Percentiles rank a stretch among this genome's conserved stretches.
Conservation (phyloP, 37 sponge, comb jelly and placozoan genomes). For the Halichondria panicea region DNA sequence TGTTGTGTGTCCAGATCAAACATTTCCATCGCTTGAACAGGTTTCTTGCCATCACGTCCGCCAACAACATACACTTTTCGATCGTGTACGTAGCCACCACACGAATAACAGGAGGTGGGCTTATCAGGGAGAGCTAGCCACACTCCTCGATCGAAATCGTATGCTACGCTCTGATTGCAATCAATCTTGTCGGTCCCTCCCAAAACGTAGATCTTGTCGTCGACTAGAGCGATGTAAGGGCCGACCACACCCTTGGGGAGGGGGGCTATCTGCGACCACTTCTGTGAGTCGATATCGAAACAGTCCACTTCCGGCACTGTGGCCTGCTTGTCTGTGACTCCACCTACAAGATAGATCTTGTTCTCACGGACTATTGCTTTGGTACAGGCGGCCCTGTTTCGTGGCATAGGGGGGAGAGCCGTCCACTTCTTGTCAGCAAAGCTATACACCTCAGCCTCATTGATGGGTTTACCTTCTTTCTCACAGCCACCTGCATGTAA, state of each 20-base stretch:
- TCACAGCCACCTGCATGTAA: conserved; percentile 59
- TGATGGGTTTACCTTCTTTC: conserved; percentile 37
- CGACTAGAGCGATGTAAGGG: conserved; percentile 53
- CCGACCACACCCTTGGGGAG: conserved; percentile 66
- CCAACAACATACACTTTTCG: conserved; percentile 71
- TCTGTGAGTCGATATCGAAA: conserved; percentile 39
- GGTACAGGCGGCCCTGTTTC: conserved; percentile 38
- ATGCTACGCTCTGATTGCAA: conserved; percentile 53
- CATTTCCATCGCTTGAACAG: conserved; percentile 45
- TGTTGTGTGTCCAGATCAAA: conserved; percentile 71
- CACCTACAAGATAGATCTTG: conserved; percentile 65
- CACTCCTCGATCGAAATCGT: conserved; percentile 49
- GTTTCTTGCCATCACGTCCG: conserved; percentile 41
- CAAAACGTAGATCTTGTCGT: conserved; percentile 59
- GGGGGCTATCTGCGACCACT: conserved; percentile 64
- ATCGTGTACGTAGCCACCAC: conserved; percentile 42
- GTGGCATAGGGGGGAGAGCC: conserved; percentile 54
- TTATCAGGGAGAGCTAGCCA: conserved; percentile 60
- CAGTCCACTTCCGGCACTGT: conserved; percentile 67
- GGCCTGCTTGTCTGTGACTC: conserved; percentile 58
- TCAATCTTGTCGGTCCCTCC: conserved; percentile 56
- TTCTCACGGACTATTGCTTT: conserved; percentile 43
- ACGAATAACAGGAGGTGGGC: conserved; percentile 50
- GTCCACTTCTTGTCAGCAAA: conserved; percentile 59
- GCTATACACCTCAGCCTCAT: conserved; percentile 58